phyloP scores from a whole-genome alignment of 2,113 vertebrate genomes.

The Maccullochella peelii region DNA sequence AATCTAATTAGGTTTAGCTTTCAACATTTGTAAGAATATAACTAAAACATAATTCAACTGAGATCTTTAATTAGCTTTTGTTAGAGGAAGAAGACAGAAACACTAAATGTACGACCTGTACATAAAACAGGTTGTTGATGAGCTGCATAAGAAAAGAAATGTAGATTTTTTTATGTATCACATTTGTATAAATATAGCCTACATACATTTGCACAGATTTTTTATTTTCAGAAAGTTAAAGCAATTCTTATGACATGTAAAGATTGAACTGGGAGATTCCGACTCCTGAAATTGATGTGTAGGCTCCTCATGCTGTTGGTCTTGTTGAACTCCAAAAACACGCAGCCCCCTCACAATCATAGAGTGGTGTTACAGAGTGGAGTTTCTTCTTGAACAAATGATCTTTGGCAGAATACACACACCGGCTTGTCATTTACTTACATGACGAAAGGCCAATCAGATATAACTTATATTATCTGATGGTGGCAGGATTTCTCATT shows the following conservation, averaged over 20 bases:
- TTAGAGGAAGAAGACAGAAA: too few species aligned
- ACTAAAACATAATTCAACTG: too few species aligned
- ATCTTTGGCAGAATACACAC: not conserved
- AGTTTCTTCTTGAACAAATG: not conserved
- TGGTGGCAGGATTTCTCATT: too few species aligned
- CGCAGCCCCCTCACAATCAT: not conserved
- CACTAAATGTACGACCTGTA: too few species aligned
- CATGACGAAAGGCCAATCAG: not conserved
- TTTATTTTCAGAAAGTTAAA: not conserved
- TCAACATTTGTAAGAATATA: too few species aligned
- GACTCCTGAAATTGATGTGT: not conserved
- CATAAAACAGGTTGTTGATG: not conserved
- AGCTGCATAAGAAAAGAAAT: not conserved
- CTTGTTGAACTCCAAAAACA: not conserved
- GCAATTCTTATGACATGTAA: not conserved
- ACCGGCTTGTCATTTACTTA: not conserved
- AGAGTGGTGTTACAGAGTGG: too few species aligned
- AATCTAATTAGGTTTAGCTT: too few species aligned
- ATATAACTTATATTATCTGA: not conserved
- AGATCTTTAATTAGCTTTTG: too few species aligned
- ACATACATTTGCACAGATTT: too few species aligned
- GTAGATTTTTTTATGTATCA: not conserved
- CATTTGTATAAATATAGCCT: not conserved
- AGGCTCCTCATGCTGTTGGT: not conserved
- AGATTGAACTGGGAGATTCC: not conserved